Conservation (phyloP, 2,797 vertebrate genomes). For the Psittacula derbiana region DNA sequence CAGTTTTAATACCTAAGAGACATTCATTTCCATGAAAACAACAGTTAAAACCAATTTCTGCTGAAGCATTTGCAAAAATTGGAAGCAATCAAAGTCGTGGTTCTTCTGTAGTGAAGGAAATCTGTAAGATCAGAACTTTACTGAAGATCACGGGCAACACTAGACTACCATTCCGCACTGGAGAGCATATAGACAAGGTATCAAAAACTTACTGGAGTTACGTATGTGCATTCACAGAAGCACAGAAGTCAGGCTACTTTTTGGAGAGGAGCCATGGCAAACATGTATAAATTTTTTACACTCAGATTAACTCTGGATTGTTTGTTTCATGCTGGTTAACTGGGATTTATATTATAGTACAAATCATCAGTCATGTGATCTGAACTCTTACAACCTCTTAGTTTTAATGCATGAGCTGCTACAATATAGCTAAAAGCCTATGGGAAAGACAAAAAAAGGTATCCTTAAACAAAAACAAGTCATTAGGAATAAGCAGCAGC, state of each 20-base stretch:
- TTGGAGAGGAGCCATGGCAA: neutral
- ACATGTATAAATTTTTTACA: neutral
- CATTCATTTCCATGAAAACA: neutral
- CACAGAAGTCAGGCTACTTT: neutral
- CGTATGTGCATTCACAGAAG: neutral
- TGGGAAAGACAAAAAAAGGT: neutral
- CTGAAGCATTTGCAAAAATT: neutral
- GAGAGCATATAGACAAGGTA: neutral
- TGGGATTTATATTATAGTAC: neutral
- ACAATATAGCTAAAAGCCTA: neutral
- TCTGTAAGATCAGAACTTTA: neutral
- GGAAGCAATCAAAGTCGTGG: neutral
- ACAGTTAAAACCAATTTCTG: neutral
- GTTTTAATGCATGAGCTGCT: neutral
- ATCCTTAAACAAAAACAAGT: neutral
- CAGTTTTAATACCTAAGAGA: neutral
- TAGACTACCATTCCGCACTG: neutral
- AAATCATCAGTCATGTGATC: neutral
- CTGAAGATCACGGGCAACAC: neutral
- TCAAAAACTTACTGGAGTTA: neutral
- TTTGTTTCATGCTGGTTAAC: neutral
- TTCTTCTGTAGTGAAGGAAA: neutral
- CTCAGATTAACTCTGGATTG: neutral
- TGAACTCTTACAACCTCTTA: neutral
- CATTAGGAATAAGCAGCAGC: neutral